These are phyloP conservation scores for Sinodicranocentrus sp. DNA, from an alignment of 2,888 invertebrate species.

Conservation along the genomic window DNA sequence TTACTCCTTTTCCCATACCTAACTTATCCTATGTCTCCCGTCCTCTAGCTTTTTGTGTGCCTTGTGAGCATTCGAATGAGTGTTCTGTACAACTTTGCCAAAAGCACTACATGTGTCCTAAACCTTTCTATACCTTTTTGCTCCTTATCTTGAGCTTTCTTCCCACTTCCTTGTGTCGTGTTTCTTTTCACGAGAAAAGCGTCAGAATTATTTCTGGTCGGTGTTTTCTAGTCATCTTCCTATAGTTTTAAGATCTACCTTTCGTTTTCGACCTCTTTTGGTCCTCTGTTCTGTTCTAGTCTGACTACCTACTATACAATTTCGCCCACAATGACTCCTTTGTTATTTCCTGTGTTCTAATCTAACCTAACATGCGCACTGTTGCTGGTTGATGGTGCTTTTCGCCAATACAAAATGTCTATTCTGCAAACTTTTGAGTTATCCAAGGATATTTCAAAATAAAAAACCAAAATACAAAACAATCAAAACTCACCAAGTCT, in stretches of 20 bases:
- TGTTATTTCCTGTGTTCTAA: constrained; percentile 28
- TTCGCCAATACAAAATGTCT: neutral
- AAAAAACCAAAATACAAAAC: constrained; percentile 1
- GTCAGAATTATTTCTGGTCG: constrained; percentile 18
- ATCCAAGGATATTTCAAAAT: constrained; percentile 3
- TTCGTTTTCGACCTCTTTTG: neutral
- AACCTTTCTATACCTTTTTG: neutral
- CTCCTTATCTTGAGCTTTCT: neutral
- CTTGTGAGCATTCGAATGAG: neutral
- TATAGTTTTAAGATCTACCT: neutral
- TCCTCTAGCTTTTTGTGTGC: neutral
- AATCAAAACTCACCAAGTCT: neutral
- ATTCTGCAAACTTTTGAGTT: neutral
- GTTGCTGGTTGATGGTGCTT: constrained; percentile 58
- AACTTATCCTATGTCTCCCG: constrained; percentile 2
- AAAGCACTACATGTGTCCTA: neutral
- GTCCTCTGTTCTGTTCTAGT: neutral
- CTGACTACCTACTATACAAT: neutral
- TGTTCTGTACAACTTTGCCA: neutral
- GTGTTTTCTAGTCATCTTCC: constrained; percentile 51
- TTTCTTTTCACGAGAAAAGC: neutral
- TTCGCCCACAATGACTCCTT: neutral
- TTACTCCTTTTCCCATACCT: neutral
- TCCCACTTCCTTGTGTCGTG: neutral
- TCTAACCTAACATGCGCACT: constrained; percentile 30